Percentiles rank a stretch among this genome's conserved stretches.
Evolutionary conservation across 1,140 invertebrate genomes (phyloP).

Genomic region (Triops longicaudatus): DNA sequence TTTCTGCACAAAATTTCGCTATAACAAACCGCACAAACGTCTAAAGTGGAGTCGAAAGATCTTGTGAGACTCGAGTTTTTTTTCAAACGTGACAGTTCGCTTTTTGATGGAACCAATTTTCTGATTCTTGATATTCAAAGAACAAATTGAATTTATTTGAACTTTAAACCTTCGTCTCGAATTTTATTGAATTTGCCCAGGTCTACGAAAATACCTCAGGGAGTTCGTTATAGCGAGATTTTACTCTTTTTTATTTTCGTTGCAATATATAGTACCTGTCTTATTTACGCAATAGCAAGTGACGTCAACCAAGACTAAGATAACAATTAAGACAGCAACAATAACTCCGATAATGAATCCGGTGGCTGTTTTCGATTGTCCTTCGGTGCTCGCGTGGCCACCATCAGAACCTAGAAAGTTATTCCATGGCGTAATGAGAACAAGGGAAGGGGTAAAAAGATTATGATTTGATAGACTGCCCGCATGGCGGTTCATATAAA

Average conservation of each 20-base stretch:
- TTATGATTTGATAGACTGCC: neutral
- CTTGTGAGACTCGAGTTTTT: no score
- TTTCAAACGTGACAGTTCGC: no score
- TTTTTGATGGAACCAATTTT: no score
- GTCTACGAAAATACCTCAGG: no score
- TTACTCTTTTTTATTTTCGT: neutral
- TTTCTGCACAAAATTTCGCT: neutral
- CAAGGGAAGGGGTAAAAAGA: neutral
- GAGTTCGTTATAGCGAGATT: no score
- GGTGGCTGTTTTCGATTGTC: conserved; percentile 39
- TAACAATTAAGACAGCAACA: conserved; percentile 58
- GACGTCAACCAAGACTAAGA: conserved; percentile 67
- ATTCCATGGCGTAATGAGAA: neutral
- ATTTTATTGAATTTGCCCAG: no score
- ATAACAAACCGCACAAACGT: no score
- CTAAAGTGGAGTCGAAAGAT: no score
- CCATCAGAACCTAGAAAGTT: neutral
- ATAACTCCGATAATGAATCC: conserved; percentile 68
- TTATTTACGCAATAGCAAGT: conserved; percentile 59
- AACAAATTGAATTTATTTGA: no score
- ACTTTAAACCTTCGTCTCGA: no score
- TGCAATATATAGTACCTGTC: conserved; percentile 38
- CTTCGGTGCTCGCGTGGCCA: neutral
- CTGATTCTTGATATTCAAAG: no score
- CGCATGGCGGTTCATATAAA: neutral